Evolutionary conservation across 2,888 invertebrate genomes (phyloP).

Genomic region (Cremastinae sp.): DNA sequence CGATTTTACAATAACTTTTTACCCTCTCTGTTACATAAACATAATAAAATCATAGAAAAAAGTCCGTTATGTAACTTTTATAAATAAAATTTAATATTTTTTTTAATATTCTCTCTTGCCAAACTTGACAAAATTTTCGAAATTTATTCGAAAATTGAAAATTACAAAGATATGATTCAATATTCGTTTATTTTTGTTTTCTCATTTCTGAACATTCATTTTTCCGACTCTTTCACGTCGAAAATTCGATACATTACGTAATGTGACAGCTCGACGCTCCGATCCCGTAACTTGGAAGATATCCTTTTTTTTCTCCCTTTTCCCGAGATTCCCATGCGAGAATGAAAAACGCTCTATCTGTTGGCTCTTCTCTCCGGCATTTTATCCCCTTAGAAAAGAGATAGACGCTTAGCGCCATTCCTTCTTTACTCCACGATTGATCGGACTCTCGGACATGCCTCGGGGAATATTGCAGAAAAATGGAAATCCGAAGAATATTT

Average conservation of each 20-base stretch:
- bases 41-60: too few species aligned
- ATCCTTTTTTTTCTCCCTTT: conserved; percentile 58
- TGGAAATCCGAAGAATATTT: conserved; percentile 49
- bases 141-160: too few species aligned
- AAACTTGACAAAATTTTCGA: too few species aligned
- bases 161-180: conserved; percentile 31
- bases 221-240: conserved; percentile 63
- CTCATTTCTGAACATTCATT: conserved; percentile 45
- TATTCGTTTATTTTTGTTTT: conserved; percentile 27
- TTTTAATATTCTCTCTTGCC: too few species aligned
- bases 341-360: conserved; percentile 48
- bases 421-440: conserved; percentile 45
- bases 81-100: too few species aligned
- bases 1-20: neutral
- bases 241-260: conserved; percentile 76
- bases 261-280: conserved; percentile 69
- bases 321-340: conserved; percentile 51
- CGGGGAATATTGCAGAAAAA: conserved; percentile 41
- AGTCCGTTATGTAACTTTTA: too few species aligned
- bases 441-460: conserved; percentile 50
- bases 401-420: conserved; percentile 39
- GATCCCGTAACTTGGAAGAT: conserved; percentile 65
- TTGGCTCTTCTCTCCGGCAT: conserved; percentile 48
- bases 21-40: too few species aligned
- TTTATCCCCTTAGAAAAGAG: conserved; percentile 45